Conservation (phyloP, 2,113 vertebrate genomes). For the Epinephelus cyanopodus region DNA sequence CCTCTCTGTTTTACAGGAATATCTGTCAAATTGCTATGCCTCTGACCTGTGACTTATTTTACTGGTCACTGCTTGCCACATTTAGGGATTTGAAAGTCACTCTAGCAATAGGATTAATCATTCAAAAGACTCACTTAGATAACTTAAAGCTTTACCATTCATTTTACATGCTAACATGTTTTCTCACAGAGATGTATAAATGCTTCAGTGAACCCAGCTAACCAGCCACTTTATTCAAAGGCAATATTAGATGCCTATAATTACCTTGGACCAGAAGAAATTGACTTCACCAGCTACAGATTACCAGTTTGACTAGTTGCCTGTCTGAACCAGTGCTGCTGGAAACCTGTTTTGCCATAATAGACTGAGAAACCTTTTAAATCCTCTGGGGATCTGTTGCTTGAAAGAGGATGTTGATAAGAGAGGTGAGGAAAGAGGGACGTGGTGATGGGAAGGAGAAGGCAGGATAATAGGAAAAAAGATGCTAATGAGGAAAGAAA, state of each 20-base stretch:
- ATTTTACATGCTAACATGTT: background rate
- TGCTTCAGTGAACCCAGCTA: background rate
- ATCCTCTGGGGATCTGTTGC: conserved; percentile 52
- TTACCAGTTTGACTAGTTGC: background rate
- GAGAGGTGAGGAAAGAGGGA: conserved; percentile 65
- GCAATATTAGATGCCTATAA: background rate
- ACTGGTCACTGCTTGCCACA: background rate
- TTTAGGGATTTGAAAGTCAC: background rate
- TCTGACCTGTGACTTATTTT: conserved; percentile 16
- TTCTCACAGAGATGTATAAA: background rate
- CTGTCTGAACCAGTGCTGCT: conserved; percentile 6
- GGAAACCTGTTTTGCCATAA: conserved; percentile 46
- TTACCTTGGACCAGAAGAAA: background rate
- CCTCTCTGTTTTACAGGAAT: background rate
- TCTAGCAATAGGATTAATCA: background rate
- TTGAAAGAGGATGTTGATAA: conserved; percentile 65
- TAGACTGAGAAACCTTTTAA: conserved; percentile 44
- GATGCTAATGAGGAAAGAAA: conserved; percentile 47
- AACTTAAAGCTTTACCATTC: background rate
- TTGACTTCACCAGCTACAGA: conserved; percentile 9
- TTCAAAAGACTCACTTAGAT: background rate
- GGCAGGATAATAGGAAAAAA: conserved; percentile 38
- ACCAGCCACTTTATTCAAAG: background rate
- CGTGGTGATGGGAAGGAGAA: conserved; percentile 27
- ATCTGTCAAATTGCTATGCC: background rate